Evolutionary conservation across 2,888 invertebrate genomes (phyloP), one percentile per base, ranked within the genome.

Genomic region (Tenthredo distinguenda): DNA sequence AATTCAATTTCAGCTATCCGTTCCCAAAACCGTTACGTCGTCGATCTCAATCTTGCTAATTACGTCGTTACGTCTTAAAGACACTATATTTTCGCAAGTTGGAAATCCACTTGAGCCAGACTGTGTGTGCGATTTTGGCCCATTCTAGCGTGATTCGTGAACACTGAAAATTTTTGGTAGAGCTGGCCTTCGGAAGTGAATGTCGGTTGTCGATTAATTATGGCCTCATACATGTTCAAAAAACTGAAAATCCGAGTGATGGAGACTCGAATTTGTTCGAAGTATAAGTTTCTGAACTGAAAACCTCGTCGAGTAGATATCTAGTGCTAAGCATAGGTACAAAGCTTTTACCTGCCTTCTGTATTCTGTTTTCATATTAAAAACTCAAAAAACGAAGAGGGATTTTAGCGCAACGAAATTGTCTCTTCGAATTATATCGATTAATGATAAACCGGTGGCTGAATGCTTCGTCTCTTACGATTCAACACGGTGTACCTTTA

Each of bases 111-210:
- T 62, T 31, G 10, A 62, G 12, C 7, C 12, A 62, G 9, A 62
- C 12, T 31, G 62, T 21, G 2, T 62, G 9, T 62, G 10, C 12
- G 9, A 21, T 62, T 62, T 21, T 62, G 2, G 21, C 26, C 3
- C 10, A 12, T 62, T 21, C 12, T 31, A 26, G 4, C 21, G 12
- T 26, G 3, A 26, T 18, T 71, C n/a, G 9, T 71, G 7, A 34
- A n/a, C 5, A 71, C 15, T 37, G 9, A 9, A 1, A 37, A 37
- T 18, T 71, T 71, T 71, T 15, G 37, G 18, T 18, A 7, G 31
- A 34, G 71, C 15, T 71, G 71, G 37, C 71, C 71, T 71, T 37
- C 71, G n/a, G n/a, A 71, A 71, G 71, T 71, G 71, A 71, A 37
- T 71, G 71, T 71, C 34, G 2, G 2, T 34, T 71, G 34, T 7